Evolutionary conservation across 1,140 invertebrate species (phyloP), one percentile per base, ranked within the genome.

Genomic region (Wiebesia pumilae): DNA sequence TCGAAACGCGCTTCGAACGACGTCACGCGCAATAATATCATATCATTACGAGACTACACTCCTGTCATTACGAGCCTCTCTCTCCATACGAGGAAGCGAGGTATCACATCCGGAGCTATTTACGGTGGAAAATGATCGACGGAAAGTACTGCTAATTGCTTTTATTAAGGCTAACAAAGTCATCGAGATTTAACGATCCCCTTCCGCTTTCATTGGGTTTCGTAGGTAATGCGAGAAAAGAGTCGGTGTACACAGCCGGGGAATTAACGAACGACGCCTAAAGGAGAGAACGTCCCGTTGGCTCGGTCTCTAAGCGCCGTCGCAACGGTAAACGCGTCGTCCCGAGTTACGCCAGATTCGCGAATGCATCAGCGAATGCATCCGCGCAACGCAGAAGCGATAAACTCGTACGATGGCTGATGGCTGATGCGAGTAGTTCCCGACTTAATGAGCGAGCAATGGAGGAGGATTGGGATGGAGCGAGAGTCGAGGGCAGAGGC

Each of bases 301-400:
- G 35, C 35, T 30, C 62, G 51, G n/a, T 54, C 7, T 54, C 51
- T 71, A 73, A 30, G 58, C 71, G 80, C 40, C 69, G 30, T 30
- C 38, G 54, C 30, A 86, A 81, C 85, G 85, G 85, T 82, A 82
- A 86, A 82, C 85, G 43, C 79, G 69, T 73, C 75, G 40, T 47
- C 51, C 21, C 30, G 73, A 12, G 43, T 54, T 24, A 38, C n/a
- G 38, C 73, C 65, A 9, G 47, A 6, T 38, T 58, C 35, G 30
- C 35, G 19, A 40, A 51, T 10, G 19, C 67, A 79, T 65, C 38
- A 24, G 30, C 35, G 19, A 40, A 51, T 10, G 19, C 67, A 79
- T 65, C 38, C 30, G 35, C 71, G 27, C 33, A 38, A 58, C 10
- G 58, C 3, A 21, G 14, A 12, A 16, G 35, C 58, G 81, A 83